A percentile compares a stretch with the other conserved stretches of the same genome.
These are phyloP conservation scores for Bungarus multicinctus DNA, from an alignment of 2,113 vertebrate species.

Conservation along the genomic window DNA sequence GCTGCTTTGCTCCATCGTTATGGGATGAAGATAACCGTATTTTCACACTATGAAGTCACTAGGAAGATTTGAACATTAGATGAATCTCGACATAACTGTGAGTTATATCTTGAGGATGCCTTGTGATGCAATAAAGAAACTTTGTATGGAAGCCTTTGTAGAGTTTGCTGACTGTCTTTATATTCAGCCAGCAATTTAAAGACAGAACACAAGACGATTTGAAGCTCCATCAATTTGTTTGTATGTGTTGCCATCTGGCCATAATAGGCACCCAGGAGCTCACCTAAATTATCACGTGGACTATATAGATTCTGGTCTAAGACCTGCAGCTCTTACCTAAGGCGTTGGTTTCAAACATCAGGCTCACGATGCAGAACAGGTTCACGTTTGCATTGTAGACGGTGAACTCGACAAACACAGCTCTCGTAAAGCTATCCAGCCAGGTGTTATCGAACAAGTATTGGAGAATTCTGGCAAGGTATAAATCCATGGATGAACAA, in stretches of 20 bases:
- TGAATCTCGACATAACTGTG: too few species aligned
- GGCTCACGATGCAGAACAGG: constrained; percentile 86
- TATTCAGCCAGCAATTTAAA: too few species aligned
- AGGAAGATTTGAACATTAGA: too few species aligned
- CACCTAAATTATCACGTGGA: neutral
- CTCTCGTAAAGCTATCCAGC: constrained; percentile 88
- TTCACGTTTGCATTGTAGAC: constrained; percentile 96
- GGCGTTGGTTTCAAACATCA: constrained; percentile 87
- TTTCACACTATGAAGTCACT: too few species aligned
- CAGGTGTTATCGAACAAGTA: constrained; percentile 85
- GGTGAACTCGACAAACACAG: constrained; percentile 91
- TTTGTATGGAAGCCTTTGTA: too few species aligned
- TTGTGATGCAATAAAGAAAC: too few species aligned
- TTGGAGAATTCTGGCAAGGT: constrained; percentile 76
- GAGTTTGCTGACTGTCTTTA: too few species aligned
- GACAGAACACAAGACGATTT: neutral
- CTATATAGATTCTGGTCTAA: neutral
- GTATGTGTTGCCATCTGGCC: neutral
- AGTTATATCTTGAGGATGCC: too few species aligned
- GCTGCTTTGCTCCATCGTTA: too few species aligned
- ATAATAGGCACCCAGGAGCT: neutral
- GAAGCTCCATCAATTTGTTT: neutral
- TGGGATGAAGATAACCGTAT: too few species aligned
- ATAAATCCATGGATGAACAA: neutral
- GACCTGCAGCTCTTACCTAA: constrained; percentile 71